Evolutionary conservation across 1,140 invertebrate genomes (phyloP), one percentile per base, ranked within the genome.

Genomic region (Doryteuthis pealeii): DNA sequence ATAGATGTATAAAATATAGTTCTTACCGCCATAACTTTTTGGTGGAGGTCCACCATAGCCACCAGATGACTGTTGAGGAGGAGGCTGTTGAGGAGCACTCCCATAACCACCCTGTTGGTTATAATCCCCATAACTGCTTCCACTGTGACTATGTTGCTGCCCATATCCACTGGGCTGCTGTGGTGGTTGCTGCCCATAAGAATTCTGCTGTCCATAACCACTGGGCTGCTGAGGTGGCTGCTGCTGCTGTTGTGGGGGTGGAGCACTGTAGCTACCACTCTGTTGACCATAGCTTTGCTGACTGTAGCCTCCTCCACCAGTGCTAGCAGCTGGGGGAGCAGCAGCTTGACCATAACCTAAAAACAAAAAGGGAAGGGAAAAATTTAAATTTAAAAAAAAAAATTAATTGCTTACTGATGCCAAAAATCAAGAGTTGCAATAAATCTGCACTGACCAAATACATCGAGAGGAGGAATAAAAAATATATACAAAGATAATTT

Each of bases 261-360:
- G 54, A 62, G 54, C 54, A 62, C 54, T 62, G 54, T 62, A 62
- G 28, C 66, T 31, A 68, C 66, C 31, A 32, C 30, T 32, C 28
- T 33, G 28, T 22, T 68, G 66, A 31, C 66, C 28, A 31, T 68
- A 68, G 30, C 66, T 68, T 33, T 68, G 66, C 32, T 68, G 66
- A 32, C 28, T 33, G 32, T 68, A 68, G 32, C 66, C 66, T 10
- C 66, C 66, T 22, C 54, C 54, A 49, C 45, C 22, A 62, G 22
- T 62, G 54, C 54, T 62, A 14, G 66, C 18, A 14, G 66, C 28
- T 8, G 66, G 66, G 8, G 66, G 66, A 26, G 22, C 22, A 6
- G 66, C 66, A 32, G 66, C 32, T 30, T 68, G 66, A 12, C 66
- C 66, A 68, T 68, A 68, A 68, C 66, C 66, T 68, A 26, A 18